Conservation (phyloP, 2,888 invertebrate species). For the Drosophila meridiana region DNA sequence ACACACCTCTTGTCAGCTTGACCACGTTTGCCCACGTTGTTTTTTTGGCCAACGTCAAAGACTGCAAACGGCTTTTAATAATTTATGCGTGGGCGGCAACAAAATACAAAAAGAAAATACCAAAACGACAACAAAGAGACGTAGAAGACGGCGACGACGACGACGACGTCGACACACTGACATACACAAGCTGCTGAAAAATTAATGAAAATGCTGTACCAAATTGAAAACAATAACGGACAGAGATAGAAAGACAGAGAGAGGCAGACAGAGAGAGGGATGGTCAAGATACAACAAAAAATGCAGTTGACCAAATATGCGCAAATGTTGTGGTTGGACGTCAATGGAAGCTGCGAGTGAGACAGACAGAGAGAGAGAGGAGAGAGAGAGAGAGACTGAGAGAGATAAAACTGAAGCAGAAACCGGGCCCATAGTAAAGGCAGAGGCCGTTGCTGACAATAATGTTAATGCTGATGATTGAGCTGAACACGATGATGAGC, state of each 20-base stretch:
- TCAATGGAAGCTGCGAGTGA: conserved; percentile 19
- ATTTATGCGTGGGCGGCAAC: conserved; percentile 71
- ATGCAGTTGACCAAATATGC: conserved; percentile 79
- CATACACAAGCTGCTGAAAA: conserved; percentile 65
- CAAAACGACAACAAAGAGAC: conserved; percentile 49
- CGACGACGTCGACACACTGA: conserved; percentile 56
- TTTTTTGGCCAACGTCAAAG: conserved; percentile 41
- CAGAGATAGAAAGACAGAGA: conserved; percentile 14
- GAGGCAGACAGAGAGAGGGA: neutral
- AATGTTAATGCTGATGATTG: conserved; percentile 34
- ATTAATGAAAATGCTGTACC: conserved; percentile 77
- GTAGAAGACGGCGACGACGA: conserved; percentile 11
- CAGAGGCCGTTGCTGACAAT: conserved; percentile 46
- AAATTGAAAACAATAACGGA: conserved; percentile 78
- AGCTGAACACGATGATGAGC: conserved; percentile 35
- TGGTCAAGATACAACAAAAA: conserved; percentile 23
- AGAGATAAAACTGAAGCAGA: conserved; percentile 22
- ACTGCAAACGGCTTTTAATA: conserved; percentile 67
- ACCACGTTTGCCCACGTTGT: conserved; percentile 38
- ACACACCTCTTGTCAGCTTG: conserved; percentile 1
- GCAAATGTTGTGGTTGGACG: conserved; percentile 76
- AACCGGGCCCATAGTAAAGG: conserved; percentile 47
- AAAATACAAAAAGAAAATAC: conserved; percentile 30
- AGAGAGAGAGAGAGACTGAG: conserved; percentile 4
- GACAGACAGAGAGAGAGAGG: conserved; percentile 10